Conservation (phyloP, 1,140 invertebrate genomes). For the Pteromalus puparum region DNA sequence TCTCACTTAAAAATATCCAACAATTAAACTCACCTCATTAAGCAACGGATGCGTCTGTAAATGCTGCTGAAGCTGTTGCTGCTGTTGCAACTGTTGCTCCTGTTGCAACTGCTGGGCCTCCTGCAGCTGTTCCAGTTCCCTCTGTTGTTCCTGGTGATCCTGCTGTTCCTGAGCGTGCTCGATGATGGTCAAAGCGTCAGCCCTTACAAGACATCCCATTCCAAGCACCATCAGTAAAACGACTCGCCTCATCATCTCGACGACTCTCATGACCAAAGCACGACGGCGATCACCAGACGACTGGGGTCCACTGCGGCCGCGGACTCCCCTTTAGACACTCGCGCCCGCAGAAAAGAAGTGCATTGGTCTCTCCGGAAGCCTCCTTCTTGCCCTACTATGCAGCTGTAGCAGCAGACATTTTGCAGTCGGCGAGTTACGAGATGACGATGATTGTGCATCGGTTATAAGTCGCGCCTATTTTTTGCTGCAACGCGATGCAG, state of each 20-base stretch:
- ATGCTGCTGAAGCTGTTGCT: background rate
- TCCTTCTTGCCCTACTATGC: background rate
- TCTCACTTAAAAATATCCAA: background rate
- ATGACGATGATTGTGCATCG: slow-evolving; percentile 33
- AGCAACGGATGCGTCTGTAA: background rate
- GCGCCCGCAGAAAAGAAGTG: slow-evolving; percentile 19
- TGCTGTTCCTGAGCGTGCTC: background rate
- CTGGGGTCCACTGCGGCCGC: background rate
- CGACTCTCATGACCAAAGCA: background rate
- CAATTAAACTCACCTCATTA: slow-evolving; percentile 1
- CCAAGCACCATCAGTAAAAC: background rate
- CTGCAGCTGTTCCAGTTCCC: background rate
- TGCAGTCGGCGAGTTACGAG: background rate
- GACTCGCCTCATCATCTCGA: background rate
- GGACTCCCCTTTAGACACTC: slow-evolving; percentile 13
- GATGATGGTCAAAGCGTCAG: background rate
- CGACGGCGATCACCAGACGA: background rate
- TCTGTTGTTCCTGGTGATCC: background rate
- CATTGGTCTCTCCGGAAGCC: background rate
- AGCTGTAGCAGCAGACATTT: background rate
- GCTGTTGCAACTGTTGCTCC: background rate
- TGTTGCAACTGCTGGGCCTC: background rate
- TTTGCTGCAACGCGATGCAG: no score
- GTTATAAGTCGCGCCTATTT: background rate
- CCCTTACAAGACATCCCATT: background rate